phyloP scores from a whole-genome alignment of 2,113 vertebrate species.

The Pao palembangensis region DNA sequence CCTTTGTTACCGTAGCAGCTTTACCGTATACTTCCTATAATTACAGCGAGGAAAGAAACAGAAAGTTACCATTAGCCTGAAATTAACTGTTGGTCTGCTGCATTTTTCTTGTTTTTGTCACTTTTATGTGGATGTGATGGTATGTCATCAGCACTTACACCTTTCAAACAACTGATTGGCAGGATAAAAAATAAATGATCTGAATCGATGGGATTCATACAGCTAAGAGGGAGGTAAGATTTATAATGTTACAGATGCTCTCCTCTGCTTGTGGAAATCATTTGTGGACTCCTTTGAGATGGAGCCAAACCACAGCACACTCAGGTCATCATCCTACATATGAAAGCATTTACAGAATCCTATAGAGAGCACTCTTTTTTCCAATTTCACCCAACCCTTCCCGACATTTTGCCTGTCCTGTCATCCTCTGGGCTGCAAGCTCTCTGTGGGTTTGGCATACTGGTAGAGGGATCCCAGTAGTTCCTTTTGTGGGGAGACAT shows the following conservation, averaged over 20 bases:
- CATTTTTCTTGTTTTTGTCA: not conserved
- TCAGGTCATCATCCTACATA: constrained; percentile 45
- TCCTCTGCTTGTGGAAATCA: constrained; percentile 43
- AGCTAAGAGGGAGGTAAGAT: constrained; percentile 25
- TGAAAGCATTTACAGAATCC: constrained; percentile 63
- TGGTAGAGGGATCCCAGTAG: constrained; percentile 46
- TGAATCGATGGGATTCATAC: constrained; percentile 41
- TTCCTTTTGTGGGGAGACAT: constrained; percentile 63
- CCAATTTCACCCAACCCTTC: constrained; percentile 27
- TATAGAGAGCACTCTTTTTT: constrained; percentile 34
- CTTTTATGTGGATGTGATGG: no score
- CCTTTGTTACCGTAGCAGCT: no score
- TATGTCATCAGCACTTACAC: no score
- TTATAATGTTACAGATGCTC: constrained; percentile 29
- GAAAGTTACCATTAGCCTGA: not conserved
- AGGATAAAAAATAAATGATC: constrained; percentile 15
- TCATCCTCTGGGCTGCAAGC: constrained; percentile 55
- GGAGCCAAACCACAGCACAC: constrained; percentile 51
- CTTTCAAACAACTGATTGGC: constrained; percentile 3
- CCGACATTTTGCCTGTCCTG: constrained; percentile 31
- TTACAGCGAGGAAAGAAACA: no score
- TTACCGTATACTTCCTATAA: no score
- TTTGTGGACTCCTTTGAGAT: constrained; percentile 49
- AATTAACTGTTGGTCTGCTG: not conserved
- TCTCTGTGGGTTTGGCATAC: constrained; percentile 70